These are phyloP conservation scores for Tiliacea aurago DNA, from an alignment of 2,888 invertebrate genomes.

Conservation along the genomic window DNA sequence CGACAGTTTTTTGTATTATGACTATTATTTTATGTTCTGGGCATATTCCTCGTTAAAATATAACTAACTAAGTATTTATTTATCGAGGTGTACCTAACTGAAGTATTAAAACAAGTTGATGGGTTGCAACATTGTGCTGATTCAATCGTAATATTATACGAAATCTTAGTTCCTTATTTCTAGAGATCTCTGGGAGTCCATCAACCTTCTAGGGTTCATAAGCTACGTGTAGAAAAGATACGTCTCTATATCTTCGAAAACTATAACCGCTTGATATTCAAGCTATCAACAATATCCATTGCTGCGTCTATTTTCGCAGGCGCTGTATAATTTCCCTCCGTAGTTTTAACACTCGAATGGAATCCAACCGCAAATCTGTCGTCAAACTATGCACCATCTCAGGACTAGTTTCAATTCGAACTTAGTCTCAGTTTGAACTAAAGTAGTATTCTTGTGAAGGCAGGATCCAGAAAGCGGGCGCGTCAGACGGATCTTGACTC, in stretches of 20 bases:
- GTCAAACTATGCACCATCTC: slow-evolving; percentile 82
- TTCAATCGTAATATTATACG: not conserved
- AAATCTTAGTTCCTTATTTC: not conserved
- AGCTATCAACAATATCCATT: slow-evolving; percentile 7
- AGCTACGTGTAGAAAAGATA: no score
- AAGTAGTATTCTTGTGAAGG: slow-evolving; percentile 84
- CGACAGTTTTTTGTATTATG: not conserved
- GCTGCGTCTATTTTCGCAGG: slow-evolving; percentile 29
- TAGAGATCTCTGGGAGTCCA: not conserved
- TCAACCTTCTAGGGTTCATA: no score
- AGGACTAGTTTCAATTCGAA: slow-evolving; percentile 85
- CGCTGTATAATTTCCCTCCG: slow-evolving; percentile 36
- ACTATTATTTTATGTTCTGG: slow-evolving; percentile 8
- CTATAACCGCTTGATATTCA: not conserved
- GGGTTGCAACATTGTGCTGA: no score
- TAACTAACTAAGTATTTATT: not conserved
- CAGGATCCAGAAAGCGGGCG: slow-evolving; percentile 81
- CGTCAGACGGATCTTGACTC: slow-evolving; percentile 84
- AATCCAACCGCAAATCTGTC: slow-evolving; percentile 82
- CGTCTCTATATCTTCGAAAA: no score
- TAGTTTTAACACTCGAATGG: slow-evolving; percentile 74
- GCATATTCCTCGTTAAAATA: not conserved
- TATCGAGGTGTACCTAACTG: not conserved
- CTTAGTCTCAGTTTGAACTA: slow-evolving; percentile 82
- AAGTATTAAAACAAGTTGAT: not conserved